A percentile compares a stretch with the other conserved stretches of the same genome.
phyloP scores from a whole-genome alignment of 2,113 vertebrate species.

The Herpailurus yagouaroundi region DNA sequence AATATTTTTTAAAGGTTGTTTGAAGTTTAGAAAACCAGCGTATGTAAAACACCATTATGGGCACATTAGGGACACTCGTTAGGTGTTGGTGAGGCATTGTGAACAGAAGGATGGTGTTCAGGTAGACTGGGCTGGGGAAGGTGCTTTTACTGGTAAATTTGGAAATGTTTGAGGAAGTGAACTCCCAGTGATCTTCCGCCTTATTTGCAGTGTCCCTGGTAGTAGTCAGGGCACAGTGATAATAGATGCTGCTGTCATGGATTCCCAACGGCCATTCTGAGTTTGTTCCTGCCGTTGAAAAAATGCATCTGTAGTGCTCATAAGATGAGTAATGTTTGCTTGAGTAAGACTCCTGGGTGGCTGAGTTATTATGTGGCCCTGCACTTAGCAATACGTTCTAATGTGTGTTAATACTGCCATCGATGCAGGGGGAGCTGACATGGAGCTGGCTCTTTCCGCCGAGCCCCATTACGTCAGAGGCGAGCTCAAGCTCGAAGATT shows the following conservation, averaged over 20 bases:
- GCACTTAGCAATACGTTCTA: slow-evolving; percentile 74
- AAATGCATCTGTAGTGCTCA: background rate
- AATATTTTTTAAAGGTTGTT: background rate
- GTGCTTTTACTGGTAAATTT: background rate
- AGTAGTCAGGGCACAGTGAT: background rate
- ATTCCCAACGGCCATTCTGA: background rate
- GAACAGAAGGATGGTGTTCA: background rate
- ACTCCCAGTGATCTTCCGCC: background rate
- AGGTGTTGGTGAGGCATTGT: background rate
- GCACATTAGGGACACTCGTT: background rate
- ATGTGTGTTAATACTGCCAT: slow-evolving; percentile 67
- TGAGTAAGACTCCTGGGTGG: slow-evolving; percentile 16
- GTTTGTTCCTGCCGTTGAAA: background rate
- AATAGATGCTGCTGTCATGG: background rate
- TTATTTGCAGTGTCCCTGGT: background rate
- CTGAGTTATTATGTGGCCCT: slow-evolving; percentile 69
- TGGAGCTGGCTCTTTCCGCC: slow-evolving; percentile 52
- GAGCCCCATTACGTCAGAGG: slow-evolving; percentile 66
- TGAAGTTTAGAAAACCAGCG: background rate
- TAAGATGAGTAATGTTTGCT: background rate
- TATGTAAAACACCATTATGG: background rate
- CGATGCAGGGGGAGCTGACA: slow-evolving; percentile 53
- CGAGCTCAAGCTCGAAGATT: slow-evolving; percentile 70
- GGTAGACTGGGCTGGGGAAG: background rate
- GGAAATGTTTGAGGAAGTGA: background rate